A percentile compares a stretch with the other conserved stretches of the same genome.
phyloP scores from a whole-genome alignment of 2,888 invertebrate genomes.

The Molorchus minor region DNA sequence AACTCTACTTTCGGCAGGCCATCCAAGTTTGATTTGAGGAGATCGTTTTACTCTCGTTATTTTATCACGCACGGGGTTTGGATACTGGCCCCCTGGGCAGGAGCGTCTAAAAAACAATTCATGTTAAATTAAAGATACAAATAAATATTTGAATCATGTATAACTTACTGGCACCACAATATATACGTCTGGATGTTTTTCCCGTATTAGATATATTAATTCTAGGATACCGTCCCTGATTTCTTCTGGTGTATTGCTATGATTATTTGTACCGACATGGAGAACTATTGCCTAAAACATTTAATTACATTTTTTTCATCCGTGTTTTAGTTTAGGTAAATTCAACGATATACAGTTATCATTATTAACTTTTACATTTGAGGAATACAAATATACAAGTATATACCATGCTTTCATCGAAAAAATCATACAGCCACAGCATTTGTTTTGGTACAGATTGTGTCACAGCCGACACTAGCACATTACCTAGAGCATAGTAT shows the following conservation, averaged over 20 bases:
- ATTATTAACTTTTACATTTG: too few relatives aligned
- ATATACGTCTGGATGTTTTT: constrained; percentile 81
- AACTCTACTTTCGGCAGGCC: constrained; percentile 76
- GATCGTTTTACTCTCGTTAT: constrained; percentile 78
- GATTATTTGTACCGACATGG: constrained; percentile 90
- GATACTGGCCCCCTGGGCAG: constrained; percentile 88
- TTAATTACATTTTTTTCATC: too few relatives aligned
- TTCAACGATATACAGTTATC: too few relatives aligned
- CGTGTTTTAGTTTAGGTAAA: too few relatives aligned
- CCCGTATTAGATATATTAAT: constrained; percentile 77
- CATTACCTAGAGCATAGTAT: too few relatives aligned
- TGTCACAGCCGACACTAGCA: too few relatives aligned
- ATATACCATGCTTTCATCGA: too few relatives aligned
- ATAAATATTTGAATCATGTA: constrained; percentile 1
- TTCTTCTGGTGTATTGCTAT: constrained; percentile 80
- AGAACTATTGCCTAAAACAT: constrained; percentile 83
- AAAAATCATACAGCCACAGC: too few relatives aligned
- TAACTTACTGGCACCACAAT: constrained; percentile 82
- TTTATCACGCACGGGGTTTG: constrained; percentile 82
- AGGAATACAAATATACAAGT: too few relatives aligned
- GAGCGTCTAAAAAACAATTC: constrained; percentile 73
- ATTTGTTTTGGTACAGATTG: too few relatives aligned
- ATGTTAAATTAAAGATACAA: constrained; percentile 12
- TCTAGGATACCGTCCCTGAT: constrained; percentile 82
- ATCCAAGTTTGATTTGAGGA: constrained; percentile 72